These are phyloP conservation scores for Anolis carolinensis DNA, from an alignment of 2,113 vertebrate genomes.

Conservation along the genomic window DNA sequence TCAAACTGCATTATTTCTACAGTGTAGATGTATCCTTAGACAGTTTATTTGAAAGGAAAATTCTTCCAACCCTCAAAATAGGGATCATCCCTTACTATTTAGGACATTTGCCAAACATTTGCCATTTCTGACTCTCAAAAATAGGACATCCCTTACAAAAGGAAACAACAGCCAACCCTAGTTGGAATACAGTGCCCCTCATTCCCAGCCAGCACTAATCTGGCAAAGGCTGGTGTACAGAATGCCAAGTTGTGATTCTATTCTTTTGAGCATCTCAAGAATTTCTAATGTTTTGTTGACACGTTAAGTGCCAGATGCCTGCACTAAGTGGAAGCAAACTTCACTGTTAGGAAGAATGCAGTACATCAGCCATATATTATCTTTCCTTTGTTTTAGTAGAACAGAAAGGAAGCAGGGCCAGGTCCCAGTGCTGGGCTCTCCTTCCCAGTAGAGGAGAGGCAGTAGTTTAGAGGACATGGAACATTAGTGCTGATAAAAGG, in stretches of 20 bases:
- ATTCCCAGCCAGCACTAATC: background rate
- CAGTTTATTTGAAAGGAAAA: no score
- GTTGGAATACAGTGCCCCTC: background rate
- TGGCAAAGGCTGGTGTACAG: background rate
- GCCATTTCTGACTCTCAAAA: no score
- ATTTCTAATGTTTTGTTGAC: background rate
- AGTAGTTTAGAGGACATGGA: background rate
- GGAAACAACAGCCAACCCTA: no score
- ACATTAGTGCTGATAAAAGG: slow-evolving; percentile 7
- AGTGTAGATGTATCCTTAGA: no score
- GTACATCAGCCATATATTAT: background rate
- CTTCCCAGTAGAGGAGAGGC: background rate
- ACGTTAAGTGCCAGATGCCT: background rate
- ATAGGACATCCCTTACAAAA: no score
- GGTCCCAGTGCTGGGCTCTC: background rate
- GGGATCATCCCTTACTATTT: no score
- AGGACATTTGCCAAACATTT: no score
- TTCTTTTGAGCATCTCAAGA: background rate
- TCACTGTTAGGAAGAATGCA: background rate
- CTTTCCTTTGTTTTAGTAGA: background rate
- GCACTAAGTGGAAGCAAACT: background rate
- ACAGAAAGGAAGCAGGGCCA: background rate
- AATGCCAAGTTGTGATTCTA: background rate
- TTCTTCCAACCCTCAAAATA: no score
- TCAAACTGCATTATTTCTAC: no score